Evolutionary conservation across 2,113 vertebrate genomes (phyloP).

Genomic region (Lophius piscatorius): DNA sequence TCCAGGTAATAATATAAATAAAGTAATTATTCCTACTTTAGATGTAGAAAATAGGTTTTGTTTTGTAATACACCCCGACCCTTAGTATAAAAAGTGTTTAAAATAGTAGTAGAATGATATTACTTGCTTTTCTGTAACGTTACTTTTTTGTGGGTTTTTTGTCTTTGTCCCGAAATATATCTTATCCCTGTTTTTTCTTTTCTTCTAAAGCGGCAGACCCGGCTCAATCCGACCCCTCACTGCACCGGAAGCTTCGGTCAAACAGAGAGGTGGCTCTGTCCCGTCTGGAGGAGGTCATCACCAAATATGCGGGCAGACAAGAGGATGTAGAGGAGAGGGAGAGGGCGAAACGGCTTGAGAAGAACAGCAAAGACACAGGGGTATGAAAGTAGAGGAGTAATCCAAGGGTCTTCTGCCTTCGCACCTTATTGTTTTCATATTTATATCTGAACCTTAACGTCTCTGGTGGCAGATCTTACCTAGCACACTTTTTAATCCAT

Average conservation of each 20-base stretch:
- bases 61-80: too few species aligned
- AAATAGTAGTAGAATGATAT: too few species aligned
- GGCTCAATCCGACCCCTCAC: conserved; percentile 71
- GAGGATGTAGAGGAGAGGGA: conserved; percentile 84
- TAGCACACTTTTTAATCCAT: too few species aligned
- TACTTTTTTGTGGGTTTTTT: background rate
- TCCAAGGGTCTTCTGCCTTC: background rate
- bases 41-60: too few species aligned
- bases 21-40: too few species aligned
- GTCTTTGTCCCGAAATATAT: background rate
- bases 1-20: too few species aligned
- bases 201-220: conserved; percentile 79
- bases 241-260: conserved; percentile 80
- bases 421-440: background rate
- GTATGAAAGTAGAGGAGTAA: conserved; percentile 31
- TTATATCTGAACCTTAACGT: too few species aligned
- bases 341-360: conserved; percentile 66
- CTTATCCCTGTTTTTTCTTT: background rate
- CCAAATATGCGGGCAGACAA: conserved; percentile 82
- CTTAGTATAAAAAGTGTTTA: too few species aligned
- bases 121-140: too few species aligned
- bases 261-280: conserved; percentile 81
- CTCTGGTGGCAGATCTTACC: too few species aligned
- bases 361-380: conserved; percentile 68
- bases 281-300: conserved; percentile 85